Evolutionary conservation across 2,113 vertebrate species (phyloP), one percentile per base, ranked within the genome.

Genomic region (Chloropsis cyanopogon): DNA sequence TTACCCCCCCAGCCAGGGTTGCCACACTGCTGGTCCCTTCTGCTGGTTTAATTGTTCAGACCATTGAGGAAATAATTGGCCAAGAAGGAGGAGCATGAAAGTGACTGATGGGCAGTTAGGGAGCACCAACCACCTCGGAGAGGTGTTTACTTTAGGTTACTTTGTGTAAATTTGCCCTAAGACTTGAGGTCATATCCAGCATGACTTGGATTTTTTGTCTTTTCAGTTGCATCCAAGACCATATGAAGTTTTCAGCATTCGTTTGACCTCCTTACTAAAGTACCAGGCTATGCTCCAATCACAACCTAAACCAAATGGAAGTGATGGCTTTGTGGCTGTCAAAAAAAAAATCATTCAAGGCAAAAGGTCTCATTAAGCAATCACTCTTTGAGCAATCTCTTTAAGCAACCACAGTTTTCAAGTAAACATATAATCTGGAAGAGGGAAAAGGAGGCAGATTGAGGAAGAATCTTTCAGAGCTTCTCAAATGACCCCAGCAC

Each of bases 321-420:
- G 73, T 35, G 61, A 68, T 79, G 63, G 46, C 11, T 96, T 95
- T 89, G 86, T 59, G 77, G 65, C 57, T 93, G 54, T 86, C 13
- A 19, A 84, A 85, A 93, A 91, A 91, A 87, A 88, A 81, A 91
- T 56, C 50, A 47, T 66, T 91, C 14, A 4, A 83, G 84, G 79
- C 53, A 83, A 96, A 95, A 94, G 63, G 56, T 91, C 87, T 90
- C 64, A 56, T 92, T 80, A 90, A 90, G 65, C 82, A 91, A 95
- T 76, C 73, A 49, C 6, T 76, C 42, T 75, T 78, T 52, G 71
- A 94, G 57, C 60, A 85, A 61, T 82, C 47, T 77, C 46, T 83
- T 85, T 59, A 73, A 76, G 65, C 44, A 90, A 88, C 50, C 80
- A 70, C 41, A 68, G 37, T 57, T 79, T 88, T 83, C 86, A 93